These are phyloP conservation scores for Lycia hirtaria DNA, from an alignment of 2,888 invertebrate species.

Conservation along the genomic window DNA sequence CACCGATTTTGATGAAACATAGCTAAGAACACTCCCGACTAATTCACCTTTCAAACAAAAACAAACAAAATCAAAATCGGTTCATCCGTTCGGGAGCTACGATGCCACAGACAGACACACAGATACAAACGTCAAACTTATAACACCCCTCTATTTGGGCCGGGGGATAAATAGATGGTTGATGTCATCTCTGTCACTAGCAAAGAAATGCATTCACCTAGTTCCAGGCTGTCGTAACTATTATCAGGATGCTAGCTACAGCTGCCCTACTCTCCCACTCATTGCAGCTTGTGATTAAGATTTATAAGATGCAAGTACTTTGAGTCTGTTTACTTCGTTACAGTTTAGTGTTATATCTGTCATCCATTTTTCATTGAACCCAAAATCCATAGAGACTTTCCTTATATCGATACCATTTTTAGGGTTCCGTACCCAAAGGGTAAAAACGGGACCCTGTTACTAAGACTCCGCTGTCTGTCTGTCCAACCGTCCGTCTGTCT, in stretches of 20 bases:
- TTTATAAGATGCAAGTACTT: constrained; percentile 27
- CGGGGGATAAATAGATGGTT: background rate
- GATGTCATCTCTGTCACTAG: background rate
- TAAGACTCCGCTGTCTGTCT: too few relatives aligned
- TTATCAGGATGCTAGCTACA: constrained; percentile 27
- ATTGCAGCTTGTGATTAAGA: constrained; percentile 33
- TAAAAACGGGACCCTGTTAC: too few relatives aligned
- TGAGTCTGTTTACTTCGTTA: constrained; percentile 13
- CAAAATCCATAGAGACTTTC: background rate
- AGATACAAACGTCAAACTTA: too few relatives aligned
- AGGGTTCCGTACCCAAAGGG: too few relatives aligned
- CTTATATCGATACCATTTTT: background rate
- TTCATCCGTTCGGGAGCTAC: too few relatives aligned
- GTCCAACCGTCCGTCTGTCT: too few relatives aligned
- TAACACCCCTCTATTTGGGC: too few relatives aligned
- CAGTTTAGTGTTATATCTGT: constrained; percentile 13
- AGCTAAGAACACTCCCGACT: too few relatives aligned
- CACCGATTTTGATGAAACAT: too few relatives aligned
- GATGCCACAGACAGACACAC: too few relatives aligned
- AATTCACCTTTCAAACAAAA: too few relatives aligned
- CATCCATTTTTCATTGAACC: too few relatives aligned
- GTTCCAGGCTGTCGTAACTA: constrained; percentile 23
- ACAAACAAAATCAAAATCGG: background rate
- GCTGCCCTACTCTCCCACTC: constrained; percentile 39
- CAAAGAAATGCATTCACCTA: constrained; percentile 21